phyloP scores from a whole-genome alignment of 2,888 invertebrate genomes.

The Chrysolina haemoptera region DNA sequence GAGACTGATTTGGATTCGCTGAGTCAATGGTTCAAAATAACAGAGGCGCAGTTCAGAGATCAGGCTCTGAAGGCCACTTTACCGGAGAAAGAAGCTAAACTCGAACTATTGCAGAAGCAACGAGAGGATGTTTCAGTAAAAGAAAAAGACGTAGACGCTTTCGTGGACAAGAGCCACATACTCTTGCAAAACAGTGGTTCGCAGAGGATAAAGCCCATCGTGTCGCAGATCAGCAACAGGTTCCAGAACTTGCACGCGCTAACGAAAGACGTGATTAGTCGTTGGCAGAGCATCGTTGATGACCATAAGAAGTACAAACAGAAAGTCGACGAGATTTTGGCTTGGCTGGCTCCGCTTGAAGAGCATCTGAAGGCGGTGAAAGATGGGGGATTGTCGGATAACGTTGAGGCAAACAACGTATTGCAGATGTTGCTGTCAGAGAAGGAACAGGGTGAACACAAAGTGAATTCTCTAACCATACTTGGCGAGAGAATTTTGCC shows the following conservation, averaged over 20 bases:
- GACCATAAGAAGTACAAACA: conserved; percentile 87
- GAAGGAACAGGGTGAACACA: conserved; percentile 87
- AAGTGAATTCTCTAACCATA: conserved; percentile 81
- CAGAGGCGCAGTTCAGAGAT: conserved; percentile 89
- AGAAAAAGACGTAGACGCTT: conserved; percentile 89
- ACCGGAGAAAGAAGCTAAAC: conserved; percentile 84
- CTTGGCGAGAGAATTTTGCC: conserved; percentile 92
- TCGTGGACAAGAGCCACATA: conserved; percentile 91
- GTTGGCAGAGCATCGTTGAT: conserved; percentile 86
- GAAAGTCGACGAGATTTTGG: conserved; percentile 80
- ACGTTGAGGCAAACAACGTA: conserved; percentile 78
- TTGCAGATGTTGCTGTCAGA: conserved; percentile 83
- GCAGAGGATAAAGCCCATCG: conserved; percentile 87
- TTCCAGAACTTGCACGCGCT: conserved; percentile 83
- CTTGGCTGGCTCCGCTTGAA: conserved; percentile 86
- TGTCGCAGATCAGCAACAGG: conserved; percentile 87
- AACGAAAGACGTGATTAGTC: conserved; percentile 89
- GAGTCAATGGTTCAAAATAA: conserved; percentile 88
- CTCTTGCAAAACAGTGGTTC: conserved; percentile 88
- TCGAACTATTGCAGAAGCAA: conserved; percentile 81
- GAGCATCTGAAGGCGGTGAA: conserved; percentile 78
- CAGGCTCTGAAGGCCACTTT: conserved; percentile 87
- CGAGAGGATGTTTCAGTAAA: conserved; percentile 84
- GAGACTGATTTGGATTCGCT: conserved; percentile 86
- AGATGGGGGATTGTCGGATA: conserved; percentile 74